Evolutionary conservation across 1,140 invertebrate species (phyloP), one percentile per base, ranked within the genome.

Genomic region (Adoxophyes honmai): DNA sequence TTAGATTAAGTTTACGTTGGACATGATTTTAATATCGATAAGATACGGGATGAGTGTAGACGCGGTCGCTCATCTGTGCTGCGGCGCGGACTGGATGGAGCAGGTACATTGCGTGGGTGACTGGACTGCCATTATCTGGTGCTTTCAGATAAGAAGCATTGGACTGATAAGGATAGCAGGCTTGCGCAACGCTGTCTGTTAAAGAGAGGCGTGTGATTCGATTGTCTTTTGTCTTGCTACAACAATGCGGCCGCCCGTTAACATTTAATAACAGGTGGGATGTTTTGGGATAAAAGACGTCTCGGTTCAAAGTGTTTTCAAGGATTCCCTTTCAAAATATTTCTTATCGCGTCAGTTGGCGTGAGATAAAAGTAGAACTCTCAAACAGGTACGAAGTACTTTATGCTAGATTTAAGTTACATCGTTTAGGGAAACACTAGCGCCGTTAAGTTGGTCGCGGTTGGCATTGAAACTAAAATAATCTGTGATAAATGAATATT

Each of bases 11-110:
- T 48, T 11, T 48, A 48, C 42, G 63, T 58, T 71, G 73, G 78
- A 79, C 81, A 79, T 82, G 79, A 84, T 84, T 86, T 79, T 57
- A 70, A 63, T 62, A 68, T 78, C 73, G 81, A 85, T 82, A 81
- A 83, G 79, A 83, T 78, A 73, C 61, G 48, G 54, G 64, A 57
- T 64, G 62, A 59, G 38, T 42, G 4, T 58, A 58, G 37, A 52
- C 66, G 64, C 68, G 68, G 65, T 68, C 63, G 48, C 62, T 71
- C 73, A 76, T 72, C 66, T 73, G 64, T 59, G 68, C 42, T 48
- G 42, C 42, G 42, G 16, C 16, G 21, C 21, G 42, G 13, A 28
- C 42, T 28, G 42, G 18, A 48, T 48, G 60, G 58, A 59, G 52
- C 52, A 42, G 38, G 55, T 60, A 42, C 52, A 54, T 60, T 57